These are phyloP conservation scores for Hirundichthys speculiger DNA, from an alignment of 2,113 vertebrate species.

Conservation along the genomic window DNA sequence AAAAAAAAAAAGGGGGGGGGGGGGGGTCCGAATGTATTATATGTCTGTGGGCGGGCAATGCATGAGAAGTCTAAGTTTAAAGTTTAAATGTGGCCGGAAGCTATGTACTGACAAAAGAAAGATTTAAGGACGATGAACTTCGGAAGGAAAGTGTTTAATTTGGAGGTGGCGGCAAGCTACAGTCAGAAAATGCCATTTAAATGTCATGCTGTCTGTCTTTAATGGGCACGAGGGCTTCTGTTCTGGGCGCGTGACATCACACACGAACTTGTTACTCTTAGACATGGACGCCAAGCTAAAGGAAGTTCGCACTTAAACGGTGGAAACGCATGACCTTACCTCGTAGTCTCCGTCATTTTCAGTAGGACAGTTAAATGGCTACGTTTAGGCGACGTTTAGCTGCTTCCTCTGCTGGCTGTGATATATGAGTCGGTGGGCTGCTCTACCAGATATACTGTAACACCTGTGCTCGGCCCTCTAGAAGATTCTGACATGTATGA, in stretches of 20 bases:
- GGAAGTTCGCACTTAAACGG: background rate
- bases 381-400: background rate
- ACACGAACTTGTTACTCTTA: background rate
- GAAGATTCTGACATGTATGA: conserved; percentile 69
- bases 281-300: background rate
- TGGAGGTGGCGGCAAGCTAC: too few relatives aligned
- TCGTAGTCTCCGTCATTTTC: conserved; percentile 54
- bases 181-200: conserved; percentile 11
- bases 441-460: conserved; percentile 37
- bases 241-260: too few relatives aligned
- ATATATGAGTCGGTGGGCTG: conserved; percentile 18
- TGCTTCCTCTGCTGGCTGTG: conserved; percentile 6
- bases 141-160: too few relatives aligned
- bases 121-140: too few relatives aligned
- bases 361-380: background rate
- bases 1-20: too few relatives aligned
- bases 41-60: too few relatives aligned
- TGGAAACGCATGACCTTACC: conserved; percentile 35
- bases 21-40: too few relatives aligned
- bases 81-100: too few relatives aligned
- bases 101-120: too few relatives aligned
- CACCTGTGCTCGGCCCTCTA: conserved; percentile 58
- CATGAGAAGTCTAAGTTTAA: too few relatives aligned
- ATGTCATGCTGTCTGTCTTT: conserved; percentile 5
- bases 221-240: too few relatives aligned